These are phyloP conservation scores for Uropetala carovei DNA, from an alignment of 2,888 invertebrate genomes.

Conservation along the genomic window DNA sequence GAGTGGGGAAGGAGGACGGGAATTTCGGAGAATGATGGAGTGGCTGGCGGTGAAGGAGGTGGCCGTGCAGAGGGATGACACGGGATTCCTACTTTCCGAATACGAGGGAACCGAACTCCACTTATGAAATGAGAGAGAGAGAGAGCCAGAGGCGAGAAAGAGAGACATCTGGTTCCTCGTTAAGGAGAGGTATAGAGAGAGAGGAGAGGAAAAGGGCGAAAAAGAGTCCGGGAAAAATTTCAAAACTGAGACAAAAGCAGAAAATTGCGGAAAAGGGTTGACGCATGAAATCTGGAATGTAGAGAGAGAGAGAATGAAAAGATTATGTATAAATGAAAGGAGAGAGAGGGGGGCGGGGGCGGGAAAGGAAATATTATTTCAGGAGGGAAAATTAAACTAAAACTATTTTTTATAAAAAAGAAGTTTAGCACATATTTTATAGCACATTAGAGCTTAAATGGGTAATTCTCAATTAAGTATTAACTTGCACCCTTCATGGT, in stretches of 20 bases:
- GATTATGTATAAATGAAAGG: neutral
- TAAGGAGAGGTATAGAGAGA: neutral
- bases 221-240: neutral
- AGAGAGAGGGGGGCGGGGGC: neutral
- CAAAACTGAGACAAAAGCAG: neutral
- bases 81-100: neutral
- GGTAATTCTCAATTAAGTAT: no score
- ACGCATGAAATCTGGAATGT: constrained; percentile 7
- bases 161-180: neutral
- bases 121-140: neutral
- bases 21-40: neutral
- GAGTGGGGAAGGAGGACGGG: neutral
- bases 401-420: no score
- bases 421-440: no score
- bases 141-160: neutral
- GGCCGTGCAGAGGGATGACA: neutral
- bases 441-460: no score
- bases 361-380: neutral
- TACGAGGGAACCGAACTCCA: neutral
- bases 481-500: no score
- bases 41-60: constrained; percentile 35
- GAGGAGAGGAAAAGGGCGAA: neutral
- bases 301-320: constrained; percentile 34
- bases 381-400: no score
- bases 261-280: constrained; percentile 29